Conservation (phyloP, 2,888 invertebrate genomes). For the Noctua janthina region DNA sequence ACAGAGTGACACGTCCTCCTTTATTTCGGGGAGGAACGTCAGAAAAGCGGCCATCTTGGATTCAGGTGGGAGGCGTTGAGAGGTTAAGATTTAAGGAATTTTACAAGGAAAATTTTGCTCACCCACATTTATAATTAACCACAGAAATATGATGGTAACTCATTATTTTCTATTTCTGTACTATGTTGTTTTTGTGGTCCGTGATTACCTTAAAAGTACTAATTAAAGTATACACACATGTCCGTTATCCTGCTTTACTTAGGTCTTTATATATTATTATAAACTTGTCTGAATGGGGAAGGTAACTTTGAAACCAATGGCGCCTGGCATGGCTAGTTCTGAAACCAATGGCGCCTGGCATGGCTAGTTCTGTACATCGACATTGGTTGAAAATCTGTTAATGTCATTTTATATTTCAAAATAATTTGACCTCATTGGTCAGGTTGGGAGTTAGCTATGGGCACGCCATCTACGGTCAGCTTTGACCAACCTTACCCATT, state of each 20-base stretch:
- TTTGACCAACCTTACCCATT: neutral
- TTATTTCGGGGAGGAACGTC: slow-evolving; percentile 34
- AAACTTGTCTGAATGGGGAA: neutral
- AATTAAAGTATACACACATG: slow-evolving; percentile 7
- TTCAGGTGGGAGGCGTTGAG: slow-evolving; percentile 30
- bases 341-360: neutral
- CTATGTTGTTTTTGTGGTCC: neutral
- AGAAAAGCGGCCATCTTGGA: slow-evolving; percentile 37
- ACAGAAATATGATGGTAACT: slow-evolving; percentile 16
- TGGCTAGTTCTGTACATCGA: neutral
- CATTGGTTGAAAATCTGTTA: neutral
- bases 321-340: neutral
- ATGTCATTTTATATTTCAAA: neutral
- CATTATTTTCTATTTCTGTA: slow-evolving; percentile 25
- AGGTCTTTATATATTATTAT: neutral
- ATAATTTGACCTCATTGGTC: neutral
- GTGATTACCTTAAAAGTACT: neutral
- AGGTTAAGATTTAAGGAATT: slow-evolving; percentile 16
- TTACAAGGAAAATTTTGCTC: slow-evolving; percentile 40
- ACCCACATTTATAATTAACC: slow-evolving; percentile 42
- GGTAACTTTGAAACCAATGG: neutral
- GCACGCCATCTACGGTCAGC: neutral
- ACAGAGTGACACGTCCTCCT: slow-evolving; percentile 47
- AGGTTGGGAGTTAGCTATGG: neutral
- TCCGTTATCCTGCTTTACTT: neutral